phyloP scores from a whole-genome alignment of 2,113 vertebrate species.

The Scytalopus superciliaris region DNA sequence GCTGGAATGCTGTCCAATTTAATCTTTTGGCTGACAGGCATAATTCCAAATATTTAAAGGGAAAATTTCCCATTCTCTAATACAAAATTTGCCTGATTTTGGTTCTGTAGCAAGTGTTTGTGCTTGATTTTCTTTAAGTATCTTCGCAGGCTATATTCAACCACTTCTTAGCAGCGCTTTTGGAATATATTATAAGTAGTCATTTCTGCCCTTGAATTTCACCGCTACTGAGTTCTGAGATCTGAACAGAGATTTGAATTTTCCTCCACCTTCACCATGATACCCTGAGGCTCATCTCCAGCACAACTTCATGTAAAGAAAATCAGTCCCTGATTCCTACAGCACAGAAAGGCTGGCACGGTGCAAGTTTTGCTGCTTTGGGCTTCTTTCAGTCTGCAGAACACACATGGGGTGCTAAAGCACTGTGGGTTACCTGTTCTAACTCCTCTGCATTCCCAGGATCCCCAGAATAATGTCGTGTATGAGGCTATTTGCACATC shows the following conservation, averaged over 20 bases:
- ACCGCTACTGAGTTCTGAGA: not conserved
- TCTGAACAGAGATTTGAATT: not conserved
- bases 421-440: fast-evolving
- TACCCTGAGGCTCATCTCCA: not conserved
- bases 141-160: not conserved
- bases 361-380: not conserved
- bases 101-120: not conserved
- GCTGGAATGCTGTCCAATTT: slow-evolving; percentile 14
- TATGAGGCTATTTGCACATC: not conserved
- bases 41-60: not conserved
- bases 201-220: not conserved
- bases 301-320: not conserved
- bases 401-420: not conserved
- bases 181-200: not conserved
- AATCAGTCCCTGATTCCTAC: not conserved
- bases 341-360: not conserved
- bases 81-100: not conserved
- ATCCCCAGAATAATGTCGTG: not conserved
- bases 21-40: not conserved
- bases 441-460: not conserved
- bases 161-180: not conserved
- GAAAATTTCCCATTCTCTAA: not conserved
- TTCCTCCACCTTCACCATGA: not conserved
- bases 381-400: not conserved
- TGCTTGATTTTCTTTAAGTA: not conserved